A percentile compares a stretch with the other conserved stretches of the same genome.
Evolutionary conservation across 2,888 invertebrate species (phyloP).

Genomic region (Aleiodes alternator): DNA sequence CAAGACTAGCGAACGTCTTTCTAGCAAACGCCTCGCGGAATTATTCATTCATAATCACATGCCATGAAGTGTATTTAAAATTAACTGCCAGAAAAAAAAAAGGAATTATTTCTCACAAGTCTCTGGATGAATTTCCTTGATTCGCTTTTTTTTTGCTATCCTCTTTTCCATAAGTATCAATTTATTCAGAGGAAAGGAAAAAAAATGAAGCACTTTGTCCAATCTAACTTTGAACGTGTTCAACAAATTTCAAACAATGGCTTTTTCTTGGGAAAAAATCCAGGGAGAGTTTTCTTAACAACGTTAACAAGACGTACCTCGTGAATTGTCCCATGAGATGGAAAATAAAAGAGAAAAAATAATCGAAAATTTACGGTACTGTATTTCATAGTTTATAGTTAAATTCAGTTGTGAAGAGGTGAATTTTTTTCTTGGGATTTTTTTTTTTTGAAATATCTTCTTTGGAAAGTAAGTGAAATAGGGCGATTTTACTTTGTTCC

Average conservation of each 20-base stretch:
- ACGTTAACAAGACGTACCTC: conserved; percentile 43
- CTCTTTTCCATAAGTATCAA: conserved; percentile 17
- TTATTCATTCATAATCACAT: not conserved
- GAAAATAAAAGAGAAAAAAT: not conserved
- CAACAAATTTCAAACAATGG: conserved; percentile 34
- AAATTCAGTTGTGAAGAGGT: too few species aligned
- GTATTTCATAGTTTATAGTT: too few species aligned
- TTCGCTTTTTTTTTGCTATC: not conserved
- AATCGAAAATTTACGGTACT: conserved; percentile 1
- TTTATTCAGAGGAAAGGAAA: conserved; percentile 3
- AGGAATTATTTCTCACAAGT: not conserved
- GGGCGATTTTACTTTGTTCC: too few species aligned
- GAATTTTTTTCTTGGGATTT: too few species aligned
- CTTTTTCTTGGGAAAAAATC: conserved; percentile 3
- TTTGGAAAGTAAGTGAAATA: too few species aligned
- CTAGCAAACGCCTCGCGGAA: not conserved
- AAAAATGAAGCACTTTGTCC: conserved; percentile 36
- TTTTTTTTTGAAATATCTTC: too few species aligned
- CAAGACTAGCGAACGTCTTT: conserved; percentile 2
- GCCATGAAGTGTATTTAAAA: conserved; percentile 10
- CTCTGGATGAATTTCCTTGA: not conserved
- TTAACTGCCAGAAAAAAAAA: not conserved
- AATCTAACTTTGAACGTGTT: conserved; percentile 41
- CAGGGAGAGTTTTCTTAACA: conserved; percentile 44
- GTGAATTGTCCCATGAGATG: conserved; percentile 39